Evolutionary conservation across 2,797 vertebrate species (phyloP).

Genomic region (Sarcoramphus papa): DNA sequence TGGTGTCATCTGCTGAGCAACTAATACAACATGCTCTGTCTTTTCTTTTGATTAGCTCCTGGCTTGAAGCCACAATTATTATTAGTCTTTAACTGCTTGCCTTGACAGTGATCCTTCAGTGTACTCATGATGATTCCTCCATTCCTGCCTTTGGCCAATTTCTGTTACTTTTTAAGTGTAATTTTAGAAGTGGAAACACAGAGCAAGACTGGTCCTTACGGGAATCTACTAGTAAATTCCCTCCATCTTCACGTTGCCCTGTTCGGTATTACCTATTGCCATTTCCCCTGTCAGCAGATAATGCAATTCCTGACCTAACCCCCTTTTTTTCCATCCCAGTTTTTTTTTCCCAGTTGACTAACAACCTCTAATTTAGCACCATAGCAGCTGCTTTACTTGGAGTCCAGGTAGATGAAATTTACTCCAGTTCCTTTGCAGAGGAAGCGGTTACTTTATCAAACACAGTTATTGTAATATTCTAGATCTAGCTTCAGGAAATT

Average conservation of each 20-base stretch:
- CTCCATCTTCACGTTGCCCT: not conserved
- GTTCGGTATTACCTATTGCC: not conserved
- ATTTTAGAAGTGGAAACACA: not conserved
- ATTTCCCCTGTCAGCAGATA: not conserved
- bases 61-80: not conserved
- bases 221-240: not conserved
- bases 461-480: not conserved
- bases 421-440: not conserved
- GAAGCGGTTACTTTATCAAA: not conserved
- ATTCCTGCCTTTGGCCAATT: not conserved
- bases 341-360: not conserved
- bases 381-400: not conserved
- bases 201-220: not conserved
- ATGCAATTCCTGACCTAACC: not conserved
- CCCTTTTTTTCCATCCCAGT: not conserved
- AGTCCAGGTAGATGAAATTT: not conserved
- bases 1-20: not conserved
- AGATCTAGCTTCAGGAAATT: not conserved
- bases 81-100: not conserved
- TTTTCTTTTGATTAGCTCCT: not conserved
- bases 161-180: not conserved
- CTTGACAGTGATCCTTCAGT: not conserved
- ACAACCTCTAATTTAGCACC: not conserved
- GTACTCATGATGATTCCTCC: not conserved
- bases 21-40: not conserved